Evolutionary conservation across 2,113 vertebrate genomes (phyloP).

Genomic region (Notothenia rossii): DNA sequence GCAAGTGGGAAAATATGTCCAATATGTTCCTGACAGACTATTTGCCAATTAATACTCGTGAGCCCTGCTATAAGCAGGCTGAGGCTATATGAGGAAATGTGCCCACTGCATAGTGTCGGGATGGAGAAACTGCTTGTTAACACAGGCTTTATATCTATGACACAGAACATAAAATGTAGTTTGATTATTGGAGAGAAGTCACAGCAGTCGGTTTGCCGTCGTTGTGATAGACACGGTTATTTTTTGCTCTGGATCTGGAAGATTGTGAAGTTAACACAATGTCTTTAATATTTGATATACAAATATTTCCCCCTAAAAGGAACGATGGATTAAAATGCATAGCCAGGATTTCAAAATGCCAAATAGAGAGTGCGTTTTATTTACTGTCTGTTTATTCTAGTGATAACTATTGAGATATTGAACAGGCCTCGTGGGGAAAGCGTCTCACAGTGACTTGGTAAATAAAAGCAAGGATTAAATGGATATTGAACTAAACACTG

Average conservation of each 20-base stretch:
- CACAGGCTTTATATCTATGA: slow-evolving; percentile 35
- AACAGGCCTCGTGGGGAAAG: slow-evolving; percentile 59
- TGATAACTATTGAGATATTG: slow-evolving; percentile 78
- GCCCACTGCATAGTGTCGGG: not conserved
- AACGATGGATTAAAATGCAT: slow-evolving; percentile 65
- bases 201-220: too few species aligned
- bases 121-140: slow-evolving; percentile 20
- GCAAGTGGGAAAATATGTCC: not conserved
- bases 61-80: not conserved
- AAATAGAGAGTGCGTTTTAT: slow-evolving; percentile 68
- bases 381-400: slow-evolving; percentile 74
- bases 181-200: slow-evolving; percentile 16
- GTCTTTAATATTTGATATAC: slow-evolving; percentile 77
- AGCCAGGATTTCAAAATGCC: slow-evolving; percentile 69
- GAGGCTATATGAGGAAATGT: slow-evolving; percentile 35
- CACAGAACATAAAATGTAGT: slow-evolving; percentile 38
- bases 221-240: slow-evolving; percentile 27
- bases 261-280: slow-evolving; percentile 38
- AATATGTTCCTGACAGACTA: slow-evolving; percentile 13
- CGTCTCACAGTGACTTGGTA: slow-evolving; percentile 50
- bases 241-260: slow-evolving; percentile 20
- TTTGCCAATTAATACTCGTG: slow-evolving; percentile 5
- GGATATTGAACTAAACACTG: slow-evolving; percentile 33
- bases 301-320: slow-evolving; percentile 70
- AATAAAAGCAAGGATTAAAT: slow-evolving; percentile 49